phyloP scores from a whole-genome alignment of 2,797 vertebrate genomes.

The Liparis tanakae region DNA sequence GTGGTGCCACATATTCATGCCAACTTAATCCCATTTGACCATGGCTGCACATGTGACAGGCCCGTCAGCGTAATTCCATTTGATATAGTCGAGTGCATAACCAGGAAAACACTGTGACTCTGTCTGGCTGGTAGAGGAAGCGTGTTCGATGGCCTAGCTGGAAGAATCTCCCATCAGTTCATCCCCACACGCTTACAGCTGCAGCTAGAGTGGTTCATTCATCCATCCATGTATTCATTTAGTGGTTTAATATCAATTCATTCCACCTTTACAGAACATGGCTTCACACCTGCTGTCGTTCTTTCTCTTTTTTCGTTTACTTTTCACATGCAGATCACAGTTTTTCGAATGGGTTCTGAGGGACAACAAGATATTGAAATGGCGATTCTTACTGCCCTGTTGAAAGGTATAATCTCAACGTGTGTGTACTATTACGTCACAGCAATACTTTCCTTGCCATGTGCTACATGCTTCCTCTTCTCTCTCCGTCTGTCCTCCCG shows the following conservation, averaged over 20 bases:
- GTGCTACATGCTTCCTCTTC: background rate
- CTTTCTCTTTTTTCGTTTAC: constrained; percentile 16
- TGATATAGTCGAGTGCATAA: constrained; percentile 54
- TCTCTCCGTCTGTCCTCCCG: background rate
- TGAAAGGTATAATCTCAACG: constrained; percentile 88
- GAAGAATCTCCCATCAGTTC: constrained; percentile 15
- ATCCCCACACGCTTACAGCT: constrained; percentile 13
- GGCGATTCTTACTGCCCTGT: constrained; percentile 95
- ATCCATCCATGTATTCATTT: constrained; percentile 21
- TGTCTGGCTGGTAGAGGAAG: constrained; percentile 46
- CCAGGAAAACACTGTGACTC: constrained; percentile 57
- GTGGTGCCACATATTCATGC: constrained; percentile 56
- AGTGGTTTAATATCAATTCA: background rate
- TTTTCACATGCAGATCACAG: constrained; percentile 87
- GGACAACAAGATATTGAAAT: constrained; percentile 98
- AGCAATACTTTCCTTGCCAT: background rate
- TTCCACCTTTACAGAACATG: background rate
- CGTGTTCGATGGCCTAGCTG: constrained; percentile 22
- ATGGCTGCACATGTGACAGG: constrained; percentile 70
- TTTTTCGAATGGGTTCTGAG: constrained; percentile 97
- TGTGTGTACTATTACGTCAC: background rate
- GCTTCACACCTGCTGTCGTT: background rate
- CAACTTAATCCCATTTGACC: constrained; percentile 72
- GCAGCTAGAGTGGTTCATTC: background rate
- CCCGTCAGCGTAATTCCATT: constrained; percentile 67